These are phyloP conservation scores for Harmothoe impar DNA, from an alignment of 2,888 invertebrate genomes.

Conservation along the genomic window DNA sequence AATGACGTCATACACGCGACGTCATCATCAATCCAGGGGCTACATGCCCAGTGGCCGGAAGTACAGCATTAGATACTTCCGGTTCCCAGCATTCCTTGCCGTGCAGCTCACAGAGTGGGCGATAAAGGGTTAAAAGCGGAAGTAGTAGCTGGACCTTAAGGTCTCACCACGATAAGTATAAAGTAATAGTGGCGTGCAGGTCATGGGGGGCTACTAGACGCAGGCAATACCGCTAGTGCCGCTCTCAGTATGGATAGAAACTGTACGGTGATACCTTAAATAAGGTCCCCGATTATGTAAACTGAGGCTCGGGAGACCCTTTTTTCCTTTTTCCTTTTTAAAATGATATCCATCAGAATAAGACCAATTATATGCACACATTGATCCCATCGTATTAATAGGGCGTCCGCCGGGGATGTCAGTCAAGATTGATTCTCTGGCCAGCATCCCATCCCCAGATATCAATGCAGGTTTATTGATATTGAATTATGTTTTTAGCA, in stretches of 20 bases:
- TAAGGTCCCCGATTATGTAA: not conserved
- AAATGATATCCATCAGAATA: too few species aligned
- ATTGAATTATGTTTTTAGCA: too few species aligned
- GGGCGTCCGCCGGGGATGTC: too few species aligned
- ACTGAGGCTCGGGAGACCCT: too few species aligned
- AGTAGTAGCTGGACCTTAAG: not conserved
- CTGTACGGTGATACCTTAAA: not conserved
- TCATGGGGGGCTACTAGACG: not conserved
- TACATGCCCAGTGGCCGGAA: not conserved
- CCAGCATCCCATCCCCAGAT: too few species aligned
- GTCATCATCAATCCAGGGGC: not conserved
- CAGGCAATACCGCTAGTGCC: not conserved
- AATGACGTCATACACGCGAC: not conserved
- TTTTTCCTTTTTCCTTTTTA: too few species aligned
- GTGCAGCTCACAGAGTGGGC: not conserved
- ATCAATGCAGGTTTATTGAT: too few species aligned
- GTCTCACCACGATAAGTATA: not conserved
- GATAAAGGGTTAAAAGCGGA: constrained; percentile 9
- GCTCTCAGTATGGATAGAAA: not conserved
- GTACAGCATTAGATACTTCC: not conserved
- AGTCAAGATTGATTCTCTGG: too few species aligned
- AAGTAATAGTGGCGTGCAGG: not conserved
- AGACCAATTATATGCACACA: too few species aligned
- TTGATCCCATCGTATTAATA: too few species aligned
- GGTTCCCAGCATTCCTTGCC: not conserved